Percentiles rank a stretch among this genome's conserved stretches.
Conservation (phyloP, 1,140 invertebrate genomes). For the Leptinotarsa texana region DNA sequence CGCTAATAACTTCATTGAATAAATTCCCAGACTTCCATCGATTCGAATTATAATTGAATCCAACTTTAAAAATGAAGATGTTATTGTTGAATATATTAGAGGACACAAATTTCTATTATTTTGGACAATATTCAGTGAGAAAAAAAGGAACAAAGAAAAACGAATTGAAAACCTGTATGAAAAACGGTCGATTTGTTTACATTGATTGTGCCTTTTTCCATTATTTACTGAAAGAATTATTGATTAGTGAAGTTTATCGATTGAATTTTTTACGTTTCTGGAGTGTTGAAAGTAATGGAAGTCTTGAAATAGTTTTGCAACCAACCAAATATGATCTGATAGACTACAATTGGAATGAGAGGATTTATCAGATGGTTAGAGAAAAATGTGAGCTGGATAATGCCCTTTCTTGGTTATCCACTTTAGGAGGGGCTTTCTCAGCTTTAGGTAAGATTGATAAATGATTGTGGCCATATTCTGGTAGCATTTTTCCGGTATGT, state of each 20-base stretch:
- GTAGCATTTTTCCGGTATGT: neutral
- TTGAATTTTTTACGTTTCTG: conserved; percentile 33
- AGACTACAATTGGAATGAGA: conserved; percentile 64
- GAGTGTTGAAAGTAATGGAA: neutral
- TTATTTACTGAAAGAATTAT: conserved; percentile 45
- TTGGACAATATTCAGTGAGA: neutral
- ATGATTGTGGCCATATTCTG: neutral
- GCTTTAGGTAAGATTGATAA: conserved; percentile 64
- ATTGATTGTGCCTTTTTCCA: conserved; percentile 44
- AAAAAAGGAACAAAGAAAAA: neutral
- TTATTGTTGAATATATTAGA: conserved; percentile 1
- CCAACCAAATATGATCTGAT: conserved; percentile 65
- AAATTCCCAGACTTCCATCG: too few species aligned
- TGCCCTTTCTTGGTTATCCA: conserved; percentile 93
- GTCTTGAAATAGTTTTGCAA: conserved; percentile 53
- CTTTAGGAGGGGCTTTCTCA: conserved; percentile 92
- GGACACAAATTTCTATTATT: conserved; percentile 1
- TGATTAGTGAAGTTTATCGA: conserved; percentile 36
- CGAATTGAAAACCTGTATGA: neutral
- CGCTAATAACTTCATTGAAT: too few species aligned
- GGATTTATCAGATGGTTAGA: conserved; percentile 54
- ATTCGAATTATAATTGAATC: too few species aligned
- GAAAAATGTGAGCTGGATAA: conserved; percentile 79
- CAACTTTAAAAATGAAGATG: neutral
- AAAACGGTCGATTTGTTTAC: neutral